Evolutionary conservation across 2,888 invertebrate genomes (phyloP).

Genomic region (Villa cingulata): DNA sequence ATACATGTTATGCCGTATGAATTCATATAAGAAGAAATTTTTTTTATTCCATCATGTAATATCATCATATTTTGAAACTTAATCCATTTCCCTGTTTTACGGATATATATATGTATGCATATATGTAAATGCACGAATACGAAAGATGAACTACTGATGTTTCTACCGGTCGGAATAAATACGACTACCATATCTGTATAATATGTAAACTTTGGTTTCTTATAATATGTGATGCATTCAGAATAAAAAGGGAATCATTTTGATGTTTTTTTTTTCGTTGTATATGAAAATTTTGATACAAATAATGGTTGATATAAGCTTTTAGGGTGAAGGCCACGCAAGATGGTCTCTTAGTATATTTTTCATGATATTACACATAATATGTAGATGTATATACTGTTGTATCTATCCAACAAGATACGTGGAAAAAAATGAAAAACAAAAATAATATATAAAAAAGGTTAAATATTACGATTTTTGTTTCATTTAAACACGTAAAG

Average conservation of each 20-base stretch:
- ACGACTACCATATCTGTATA: no score
- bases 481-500: neutral
- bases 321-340: neutral
- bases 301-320: neutral
- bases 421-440: no score
- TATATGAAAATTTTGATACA: no score
- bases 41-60: slow-evolving; percentile 6
- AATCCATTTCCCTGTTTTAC: slow-evolving; percentile 11
- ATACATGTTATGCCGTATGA: neutral
- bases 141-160: no score
- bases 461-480: neutral
- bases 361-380: neutral
- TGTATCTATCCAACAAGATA: neutral
- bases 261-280: neutral
- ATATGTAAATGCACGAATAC: no score
- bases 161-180: no score
- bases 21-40: neutral
- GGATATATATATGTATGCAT: no score
- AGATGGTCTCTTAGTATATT: neutral
- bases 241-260: slow-evolving; percentile 5
- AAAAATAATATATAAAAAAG: neutral
- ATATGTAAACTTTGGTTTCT: no score
- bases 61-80: slow-evolving; percentile 12
- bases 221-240: no score
- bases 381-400: neutral